Percentiles rank a stretch among this genome's conserved stretches.
phyloP scores from a whole-genome alignment of 1,140 invertebrate species.

The Ditylenchus dipsaci region DNA sequence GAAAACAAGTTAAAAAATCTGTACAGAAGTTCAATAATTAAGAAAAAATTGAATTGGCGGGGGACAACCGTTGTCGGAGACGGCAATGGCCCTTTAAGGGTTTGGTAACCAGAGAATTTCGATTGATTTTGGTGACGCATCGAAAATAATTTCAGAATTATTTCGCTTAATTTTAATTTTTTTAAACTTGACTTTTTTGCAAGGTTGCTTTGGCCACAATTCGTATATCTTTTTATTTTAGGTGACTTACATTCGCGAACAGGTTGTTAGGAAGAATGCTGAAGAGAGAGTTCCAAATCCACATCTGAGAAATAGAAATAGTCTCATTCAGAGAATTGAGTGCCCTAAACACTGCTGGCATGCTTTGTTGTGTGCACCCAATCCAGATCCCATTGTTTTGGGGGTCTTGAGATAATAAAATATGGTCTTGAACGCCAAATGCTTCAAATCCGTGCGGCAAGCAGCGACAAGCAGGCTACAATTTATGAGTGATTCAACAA shows the following conservation, averaged over 20 bases:
- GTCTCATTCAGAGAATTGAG: constrained; percentile 34
- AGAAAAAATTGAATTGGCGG: too few relatives aligned
- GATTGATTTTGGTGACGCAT: too few relatives aligned
- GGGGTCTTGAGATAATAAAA: background rate
- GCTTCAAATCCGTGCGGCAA: background rate
- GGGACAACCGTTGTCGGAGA: too few relatives aligned
- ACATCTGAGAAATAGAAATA: constrained; percentile 39
- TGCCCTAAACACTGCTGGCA: constrained; percentile 42
- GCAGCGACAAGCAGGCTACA: background rate
- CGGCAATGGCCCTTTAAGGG: too few relatives aligned
- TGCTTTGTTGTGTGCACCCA: constrained; percentile 46
- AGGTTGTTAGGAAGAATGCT: constrained; percentile 44
- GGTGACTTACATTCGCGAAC: constrained; percentile 31
- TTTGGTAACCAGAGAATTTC: too few relatives aligned
- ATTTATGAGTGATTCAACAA: background rate
- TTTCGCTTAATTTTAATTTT: too few relatives aligned
- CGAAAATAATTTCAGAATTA: too few relatives aligned
- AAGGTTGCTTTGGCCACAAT: too few relatives aligned
- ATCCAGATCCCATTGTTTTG: constrained; percentile 27
- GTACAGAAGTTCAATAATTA: too few relatives aligned
- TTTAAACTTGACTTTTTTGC: too few relatives aligned
- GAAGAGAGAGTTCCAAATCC: constrained; percentile 44
- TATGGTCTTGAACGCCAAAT: background rate
- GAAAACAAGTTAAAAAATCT: too few relatives aligned
- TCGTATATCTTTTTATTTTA: too few relatives aligned